Evolutionary conservation across 2,888 invertebrate genomes (phyloP), one percentile per base, ranked within the genome.

Genomic region (Drosophila eohydei): DNA sequence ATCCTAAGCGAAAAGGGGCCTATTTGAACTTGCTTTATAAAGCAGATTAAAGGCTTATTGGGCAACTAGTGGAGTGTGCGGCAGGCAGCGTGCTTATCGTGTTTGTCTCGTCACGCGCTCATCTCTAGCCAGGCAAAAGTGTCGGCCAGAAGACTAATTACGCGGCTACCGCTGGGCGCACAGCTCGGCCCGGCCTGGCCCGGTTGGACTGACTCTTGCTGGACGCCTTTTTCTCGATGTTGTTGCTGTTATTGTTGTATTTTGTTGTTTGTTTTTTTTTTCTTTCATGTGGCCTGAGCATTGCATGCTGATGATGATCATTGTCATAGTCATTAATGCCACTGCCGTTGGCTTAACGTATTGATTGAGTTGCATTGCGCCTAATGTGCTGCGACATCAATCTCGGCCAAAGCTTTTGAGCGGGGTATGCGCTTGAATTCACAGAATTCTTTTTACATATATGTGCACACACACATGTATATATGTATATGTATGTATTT

Each of bases 361-460:
- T 90, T 90, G 90, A 90, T 90, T 90, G 90, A 90, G 90, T 90
- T 90, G 90, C 90, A 90, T 68, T 80, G 90, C 84, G 83, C 79
- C 86, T 90, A 89, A 91, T 91, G 91, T 83, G 89, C 86, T 80
- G 85, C 85, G 92, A 91, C 91, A 91, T 91, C 91, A 91, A 91
- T 91, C 86, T 90, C 74, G 67, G 48, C 16, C 26, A 11, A 34
- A 21, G 56, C 44, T 14, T 6, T 34, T 48, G 61, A 38, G 30
- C 38, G 61, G 48, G 56, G 59, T 65, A 66, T 54, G 70, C 65
- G 69, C 69, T 69, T 55, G 16, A 77, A 83, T 83, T 88, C 82
- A 82, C 67, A 88, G 89, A 89, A 88, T 72, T 71, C 4, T 16
- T 55, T 12, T 46, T 46, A 30, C 46, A 40, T n/a, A 40, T 40